Evolutionary conservation across 2,797 vertebrate species (phyloP).

Genomic region (Alauda arvensis): DNA sequence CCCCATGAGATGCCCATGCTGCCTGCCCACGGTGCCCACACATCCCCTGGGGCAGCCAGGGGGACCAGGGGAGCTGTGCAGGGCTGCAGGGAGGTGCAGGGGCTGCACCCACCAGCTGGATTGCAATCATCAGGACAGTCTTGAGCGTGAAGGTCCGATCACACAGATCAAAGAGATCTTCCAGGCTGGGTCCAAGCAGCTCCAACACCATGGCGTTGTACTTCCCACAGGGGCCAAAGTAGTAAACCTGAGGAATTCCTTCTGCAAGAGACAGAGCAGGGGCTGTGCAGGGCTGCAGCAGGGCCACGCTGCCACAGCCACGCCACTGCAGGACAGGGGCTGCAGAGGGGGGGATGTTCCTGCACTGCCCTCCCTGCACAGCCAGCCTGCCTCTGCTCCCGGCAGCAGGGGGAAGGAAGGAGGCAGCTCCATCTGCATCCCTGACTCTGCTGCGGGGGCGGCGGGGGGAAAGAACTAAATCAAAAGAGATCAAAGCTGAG

Average conservation of each 20-base stretch:
- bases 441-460: neutral
- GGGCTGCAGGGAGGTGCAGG: neutral
- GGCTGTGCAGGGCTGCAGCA: neutral
- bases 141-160: conserved; percentile 97
- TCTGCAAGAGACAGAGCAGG: conserved; percentile 69
- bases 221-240: conserved; percentile 97
- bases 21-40: fast-evolving
- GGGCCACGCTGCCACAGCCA: neutral
- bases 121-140: conserved; percentile 98
- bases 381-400: neutral
- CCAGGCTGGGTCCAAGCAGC: conserved; percentile 94
- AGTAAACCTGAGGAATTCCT: conserved; percentile 98
- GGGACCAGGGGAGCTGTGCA: fast-evolving
- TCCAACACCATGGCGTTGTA: conserved; percentile 99
- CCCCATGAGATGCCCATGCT: fast-evolving
- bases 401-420: neutral
- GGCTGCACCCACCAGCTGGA: conserved; percentile 87
- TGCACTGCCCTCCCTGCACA: neutral
- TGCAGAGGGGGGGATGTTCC: neutral
- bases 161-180: conserved; percentile 96
- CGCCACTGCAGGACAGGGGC: neutral
- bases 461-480: neutral
- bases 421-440: conserved; percentile 30
- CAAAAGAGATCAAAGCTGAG: conserved; percentile 34
- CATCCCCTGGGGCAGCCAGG: fast-evolving